A percentile compares a stretch with the other conserved stretches of the same genome.
Evolutionary conservation across 1,140 invertebrate genomes (phyloP).

Genomic region (Drosophila kurseongensis): DNA sequence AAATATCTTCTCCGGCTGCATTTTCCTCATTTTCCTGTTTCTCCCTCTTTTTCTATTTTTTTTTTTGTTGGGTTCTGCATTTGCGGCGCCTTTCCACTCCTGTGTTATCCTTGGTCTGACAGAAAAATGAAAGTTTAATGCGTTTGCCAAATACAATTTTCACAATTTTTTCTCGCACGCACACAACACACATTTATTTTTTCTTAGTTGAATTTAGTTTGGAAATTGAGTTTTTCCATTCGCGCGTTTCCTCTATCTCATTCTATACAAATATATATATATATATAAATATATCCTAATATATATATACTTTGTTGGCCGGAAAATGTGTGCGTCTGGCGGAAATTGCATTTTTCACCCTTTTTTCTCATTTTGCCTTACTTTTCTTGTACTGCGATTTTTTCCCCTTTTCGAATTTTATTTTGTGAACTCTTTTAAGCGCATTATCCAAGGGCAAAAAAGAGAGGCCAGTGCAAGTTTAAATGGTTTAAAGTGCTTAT

Average conservation of each 20-base stretch:
- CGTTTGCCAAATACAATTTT: constrained; percentile 84
- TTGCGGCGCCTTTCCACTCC: constrained; percentile 19
- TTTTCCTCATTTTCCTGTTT: constrained; percentile 23
- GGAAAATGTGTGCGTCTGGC: constrained; percentile 84
- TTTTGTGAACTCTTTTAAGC: constrained; percentile 1
- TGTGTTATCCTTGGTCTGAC: constrained; percentile 72
- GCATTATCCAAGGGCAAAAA: constrained; percentile 25
- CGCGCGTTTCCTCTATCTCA: constrained; percentile 30
- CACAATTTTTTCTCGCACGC: constrained; percentile 53
- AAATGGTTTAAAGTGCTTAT: constrained; percentile 77
- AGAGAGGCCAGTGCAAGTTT: constrained; percentile 49
- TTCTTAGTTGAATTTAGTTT: constrained; percentile 62
- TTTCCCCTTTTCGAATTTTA: constrained; percentile 12
- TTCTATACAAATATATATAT: constrained; percentile 22
- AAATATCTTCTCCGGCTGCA: constrained; percentile 52
- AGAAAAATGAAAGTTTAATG: constrained; percentile 84
- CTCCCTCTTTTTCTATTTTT: background rate
- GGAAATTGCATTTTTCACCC: constrained; percentile 79
- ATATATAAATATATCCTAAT: constrained; percentile 19
- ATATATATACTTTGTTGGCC: constrained; percentile 53
- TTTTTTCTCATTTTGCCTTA: constrained; percentile 6
- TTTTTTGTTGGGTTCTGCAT: constrained; percentile 48
- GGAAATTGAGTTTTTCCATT: constrained; percentile 66
- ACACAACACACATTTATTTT: constrained; percentile 12
- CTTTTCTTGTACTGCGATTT: constrained; percentile 13